phyloP scores from a whole-genome alignment of 2,797 vertebrate species.

The Microctenopoma lineatum region DNA sequence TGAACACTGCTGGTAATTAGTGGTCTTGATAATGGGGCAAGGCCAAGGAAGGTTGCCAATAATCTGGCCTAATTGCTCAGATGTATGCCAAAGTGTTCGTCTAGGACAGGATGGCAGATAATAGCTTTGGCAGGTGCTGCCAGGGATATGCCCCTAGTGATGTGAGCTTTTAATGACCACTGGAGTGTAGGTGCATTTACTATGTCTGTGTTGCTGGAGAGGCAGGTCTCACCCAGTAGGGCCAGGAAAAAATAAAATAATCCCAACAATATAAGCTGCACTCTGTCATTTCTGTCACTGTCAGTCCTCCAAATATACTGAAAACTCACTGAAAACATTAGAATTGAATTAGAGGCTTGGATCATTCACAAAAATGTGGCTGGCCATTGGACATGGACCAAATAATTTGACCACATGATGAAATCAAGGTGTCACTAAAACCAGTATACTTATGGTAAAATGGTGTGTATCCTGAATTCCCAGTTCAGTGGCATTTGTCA shows the following conservation, averaged over 20 bases:
- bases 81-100: constrained; percentile 77
- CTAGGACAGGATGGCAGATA: constrained; percentile 76
- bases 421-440: too few relatives aligned
- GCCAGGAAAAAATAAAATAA: background rate
- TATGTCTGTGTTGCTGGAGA: constrained; percentile 24
- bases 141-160: constrained; percentile 66
- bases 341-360: too few relatives aligned
- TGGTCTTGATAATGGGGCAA: constrained; percentile 83
- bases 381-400: too few relatives aligned
- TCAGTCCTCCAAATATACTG: too few relatives aligned
- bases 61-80: constrained; percentile 85
- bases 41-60: constrained; percentile 83
- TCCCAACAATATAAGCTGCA: too few relatives aligned
- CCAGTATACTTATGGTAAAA: too few relatives aligned
- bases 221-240: constrained; percentile 30
- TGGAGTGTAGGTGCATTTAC: constrained; percentile 36
- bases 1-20: constrained; percentile 85
- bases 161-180: constrained; percentile 71
- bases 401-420: too few relatives aligned
- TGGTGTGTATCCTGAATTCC: too few relatives aligned
- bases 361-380: too few relatives aligned
- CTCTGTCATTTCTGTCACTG: too few relatives aligned
- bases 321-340: too few relatives aligned
- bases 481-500: too few relatives aligned
- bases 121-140: constrained; percentile 79